phyloP scores from a whole-genome alignment of 2,113 vertebrate genomes.

The Nycticebus coucang region DNA sequence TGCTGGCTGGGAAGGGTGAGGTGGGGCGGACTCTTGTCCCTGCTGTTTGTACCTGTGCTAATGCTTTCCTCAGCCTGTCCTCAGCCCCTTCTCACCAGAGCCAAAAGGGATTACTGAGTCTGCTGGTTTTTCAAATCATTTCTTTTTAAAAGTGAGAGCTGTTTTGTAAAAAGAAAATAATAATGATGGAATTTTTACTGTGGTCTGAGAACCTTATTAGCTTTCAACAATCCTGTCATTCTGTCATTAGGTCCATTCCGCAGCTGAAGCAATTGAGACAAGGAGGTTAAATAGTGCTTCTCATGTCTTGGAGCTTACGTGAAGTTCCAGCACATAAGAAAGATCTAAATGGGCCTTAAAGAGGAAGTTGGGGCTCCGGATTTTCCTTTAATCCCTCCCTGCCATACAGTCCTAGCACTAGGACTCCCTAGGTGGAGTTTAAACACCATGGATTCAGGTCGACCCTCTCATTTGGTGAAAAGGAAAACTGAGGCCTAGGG shows the following conservation, averaged over 20 bases:
- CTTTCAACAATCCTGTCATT: not conserved
- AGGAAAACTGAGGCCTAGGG: not conserved
- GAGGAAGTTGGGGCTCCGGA: not conserved
- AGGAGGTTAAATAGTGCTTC: not conserved
- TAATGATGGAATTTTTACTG: not conserved
- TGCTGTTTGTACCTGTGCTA: not conserved
- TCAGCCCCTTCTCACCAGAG: not conserved
- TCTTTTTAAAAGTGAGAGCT: not conserved
- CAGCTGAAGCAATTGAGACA: not conserved
- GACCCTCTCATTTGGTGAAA: not conserved
- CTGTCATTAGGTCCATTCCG: not conserved
- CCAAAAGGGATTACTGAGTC: not conserved
- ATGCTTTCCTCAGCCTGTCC: not conserved
- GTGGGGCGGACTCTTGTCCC: not conserved
- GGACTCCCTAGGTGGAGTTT: not conserved
- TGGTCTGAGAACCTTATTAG: not conserved
- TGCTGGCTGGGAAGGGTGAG: not conserved
- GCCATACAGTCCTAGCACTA: too few species aligned
- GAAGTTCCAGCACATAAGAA: not conserved
- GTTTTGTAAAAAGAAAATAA: not conserved
- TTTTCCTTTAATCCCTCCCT: not conserved
- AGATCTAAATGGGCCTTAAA: not conserved
- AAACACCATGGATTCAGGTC: not conserved
- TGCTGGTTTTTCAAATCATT: not conserved
- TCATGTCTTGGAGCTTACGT: not conserved